Conservation (phyloP, 2,888 invertebrate genomes). For the Agrochola macilenta region DNA sequence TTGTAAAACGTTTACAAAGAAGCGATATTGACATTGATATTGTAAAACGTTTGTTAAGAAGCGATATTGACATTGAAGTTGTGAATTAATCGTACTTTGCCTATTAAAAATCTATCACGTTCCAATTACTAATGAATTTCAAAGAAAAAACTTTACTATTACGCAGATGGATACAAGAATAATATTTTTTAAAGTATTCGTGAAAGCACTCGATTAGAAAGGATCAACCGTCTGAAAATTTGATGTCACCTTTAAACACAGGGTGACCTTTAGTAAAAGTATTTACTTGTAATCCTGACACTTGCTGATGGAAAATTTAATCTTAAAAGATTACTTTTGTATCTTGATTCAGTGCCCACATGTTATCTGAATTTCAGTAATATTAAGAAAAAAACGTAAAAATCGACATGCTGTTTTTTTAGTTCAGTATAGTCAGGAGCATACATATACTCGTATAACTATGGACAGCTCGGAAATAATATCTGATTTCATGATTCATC, state of each 20-base stretch:
- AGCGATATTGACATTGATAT: background rate
- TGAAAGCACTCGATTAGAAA: slow-evolving; percentile 15
- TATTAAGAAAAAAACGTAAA: background rate
- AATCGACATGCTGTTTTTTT: background rate
- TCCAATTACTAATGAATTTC: background rate
- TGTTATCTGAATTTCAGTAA: background rate
- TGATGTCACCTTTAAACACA: slow-evolving; percentile 20
- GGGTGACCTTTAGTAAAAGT: background rate
- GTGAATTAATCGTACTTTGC: background rate
- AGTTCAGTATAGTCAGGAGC: too few relatives aligned
- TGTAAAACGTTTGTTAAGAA: too few relatives aligned
- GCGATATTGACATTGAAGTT: background rate
- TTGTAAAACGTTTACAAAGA: too few relatives aligned
- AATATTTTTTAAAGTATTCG: background rate
- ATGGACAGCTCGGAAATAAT: too few relatives aligned
- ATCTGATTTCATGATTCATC: too few relatives aligned
- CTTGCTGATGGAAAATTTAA: background rate
- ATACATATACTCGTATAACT: too few relatives aligned
- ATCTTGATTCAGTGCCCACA: slow-evolving; percentile 18
- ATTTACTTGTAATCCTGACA: background rate
- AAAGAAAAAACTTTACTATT: background rate
- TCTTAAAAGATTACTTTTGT: slow-evolving; percentile 17
- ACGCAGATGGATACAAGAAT: background rate
- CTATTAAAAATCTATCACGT: slow-evolving; percentile 3
- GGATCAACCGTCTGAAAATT: slow-evolving; percentile 26